Evolutionary conservation across 2,888 invertebrate genomes (phyloP).

Genomic region (Xestia xanthographa): DNA sequence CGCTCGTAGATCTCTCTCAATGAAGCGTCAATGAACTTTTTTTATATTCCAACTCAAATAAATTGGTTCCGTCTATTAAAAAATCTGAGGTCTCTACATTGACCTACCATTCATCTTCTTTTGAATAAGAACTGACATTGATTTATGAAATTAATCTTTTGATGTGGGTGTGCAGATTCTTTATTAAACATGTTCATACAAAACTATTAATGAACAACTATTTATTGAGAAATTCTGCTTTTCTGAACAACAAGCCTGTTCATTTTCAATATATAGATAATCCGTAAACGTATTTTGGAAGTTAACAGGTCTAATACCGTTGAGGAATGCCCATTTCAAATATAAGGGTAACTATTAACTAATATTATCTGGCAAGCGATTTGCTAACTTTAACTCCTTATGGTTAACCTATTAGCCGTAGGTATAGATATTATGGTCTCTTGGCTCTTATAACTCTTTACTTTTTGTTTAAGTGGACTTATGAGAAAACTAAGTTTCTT

Average conservation of each 20-base stretch:
- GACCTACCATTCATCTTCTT: slow-evolving; percentile 38
- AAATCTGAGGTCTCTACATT: slow-evolving; percentile 40
- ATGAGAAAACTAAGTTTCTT: background rate
- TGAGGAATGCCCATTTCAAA: slow-evolving; percentile 33
- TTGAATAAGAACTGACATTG: slow-evolving; percentile 24
- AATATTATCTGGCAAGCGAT: slow-evolving; percentile 27
- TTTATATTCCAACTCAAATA: slow-evolving; percentile 47
- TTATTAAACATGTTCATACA: background rate
- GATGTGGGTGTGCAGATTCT: background rate
- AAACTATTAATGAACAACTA: background rate
- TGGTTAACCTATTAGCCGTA: slow-evolving; percentile 11
- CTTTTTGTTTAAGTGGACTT: background rate
- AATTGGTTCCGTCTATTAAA: slow-evolving; percentile 54
- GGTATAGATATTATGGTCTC: background rate
- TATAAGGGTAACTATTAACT: slow-evolving; percentile 13
- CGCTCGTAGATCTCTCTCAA: slow-evolving; percentile 30
- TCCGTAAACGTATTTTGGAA: slow-evolving; percentile 22
- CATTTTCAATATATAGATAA: slow-evolving; percentile 10
- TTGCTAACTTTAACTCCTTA: slow-evolving; percentile 51
- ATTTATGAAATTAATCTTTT: slow-evolving; percentile 18
- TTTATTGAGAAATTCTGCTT: slow-evolving; percentile 8
- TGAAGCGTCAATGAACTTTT: slow-evolving; percentile 57
- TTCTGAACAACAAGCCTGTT: background rate
- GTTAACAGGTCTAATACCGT: slow-evolving; percentile 11
- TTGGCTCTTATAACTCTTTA: background rate